Percentiles rank a stretch among this genome's conserved stretches.
phyloP scores from a whole-genome alignment of 2,113 vertebrate species.

The Cavia porcellus region DNA sequence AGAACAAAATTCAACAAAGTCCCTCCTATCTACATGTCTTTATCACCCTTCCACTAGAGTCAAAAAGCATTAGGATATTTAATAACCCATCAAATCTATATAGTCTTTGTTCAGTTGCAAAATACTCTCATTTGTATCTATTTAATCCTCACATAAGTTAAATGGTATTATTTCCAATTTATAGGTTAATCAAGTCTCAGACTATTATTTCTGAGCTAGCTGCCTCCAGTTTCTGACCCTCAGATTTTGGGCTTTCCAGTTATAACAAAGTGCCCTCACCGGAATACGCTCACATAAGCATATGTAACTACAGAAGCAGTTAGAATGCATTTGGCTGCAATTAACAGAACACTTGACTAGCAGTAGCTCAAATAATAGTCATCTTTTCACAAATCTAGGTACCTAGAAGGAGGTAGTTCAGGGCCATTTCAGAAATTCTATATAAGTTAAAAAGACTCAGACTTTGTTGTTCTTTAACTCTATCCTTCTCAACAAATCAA shows the following conservation, averaged over 20 bases:
- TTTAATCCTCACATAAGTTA: background rate
- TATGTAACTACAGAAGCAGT: background rate
- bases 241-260: background rate
- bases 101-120: background rate
- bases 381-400: slow-evolving; percentile 12
- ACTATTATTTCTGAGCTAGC: slow-evolving; percentile 13
- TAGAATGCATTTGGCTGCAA: background rate
- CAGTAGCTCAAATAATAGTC: background rate
- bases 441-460: background rate
- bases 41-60: background rate
- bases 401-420: background rate
- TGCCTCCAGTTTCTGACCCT: background rate
- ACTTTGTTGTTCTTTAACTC: background rate
- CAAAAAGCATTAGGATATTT: background rate
- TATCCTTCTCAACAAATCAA: background rate
- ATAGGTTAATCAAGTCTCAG: background rate
- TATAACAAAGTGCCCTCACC: background rate
- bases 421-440: background rate
- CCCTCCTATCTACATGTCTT: background rate
- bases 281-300: background rate
- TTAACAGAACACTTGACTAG: background rate
- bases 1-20: slow-evolving; percentile 9
- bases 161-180: background rate
- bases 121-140: background rate
- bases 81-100: background rate